Evolutionary conservation across 2,113 vertebrate species (phyloP).

Genomic region (Spea bombifrons): DNA sequence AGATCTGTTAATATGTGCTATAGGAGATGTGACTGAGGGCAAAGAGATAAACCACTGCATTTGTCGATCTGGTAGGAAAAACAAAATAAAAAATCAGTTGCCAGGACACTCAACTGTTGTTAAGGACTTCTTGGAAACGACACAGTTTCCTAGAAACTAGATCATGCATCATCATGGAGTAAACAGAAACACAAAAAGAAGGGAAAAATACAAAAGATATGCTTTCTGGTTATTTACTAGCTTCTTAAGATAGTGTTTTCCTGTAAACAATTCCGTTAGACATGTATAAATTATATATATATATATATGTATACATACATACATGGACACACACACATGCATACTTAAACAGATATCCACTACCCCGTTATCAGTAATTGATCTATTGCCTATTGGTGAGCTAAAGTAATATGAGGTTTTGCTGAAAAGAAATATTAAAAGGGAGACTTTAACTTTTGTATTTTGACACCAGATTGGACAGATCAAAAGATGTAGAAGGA

Average conservation of each 20-base stretch:
- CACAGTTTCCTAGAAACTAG: slow-evolving; percentile 21
- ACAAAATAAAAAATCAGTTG: slow-evolving; percentile 53
- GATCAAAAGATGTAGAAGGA: too few relatives aligned
- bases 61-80: slow-evolving; percentile 54
- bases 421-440: too few relatives aligned
- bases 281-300: too few relatives aligned
- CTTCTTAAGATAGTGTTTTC: background rate
- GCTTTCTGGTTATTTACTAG: background rate
- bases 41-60: slow-evolving; percentile 61
- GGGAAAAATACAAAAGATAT: background rate
- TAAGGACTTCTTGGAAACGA: slow-evolving; percentile 49
- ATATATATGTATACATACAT: too few relatives aligned
- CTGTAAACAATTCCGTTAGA: too few relatives aligned
- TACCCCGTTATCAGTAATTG: too few relatives aligned
- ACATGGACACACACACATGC: too few relatives aligned
- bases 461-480: too few relatives aligned
- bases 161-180: slow-evolving; percentile 55
- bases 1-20: slow-evolving; percentile 53
- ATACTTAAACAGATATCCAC: too few relatives aligned
- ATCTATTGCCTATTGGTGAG: too few relatives aligned
- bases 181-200: slow-evolving; percentile 42
- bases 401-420: too few relatives aligned
- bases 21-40: slow-evolving; percentile 62
- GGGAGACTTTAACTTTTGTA: too few relatives aligned
- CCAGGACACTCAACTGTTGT: slow-evolving; percentile 17